A percentile compares a stretch with the other conserved stretches of the same genome.
Conservation (phyloP, 2,797 vertebrate genomes). For the Tenualosa thibaudeaui region DNA sequence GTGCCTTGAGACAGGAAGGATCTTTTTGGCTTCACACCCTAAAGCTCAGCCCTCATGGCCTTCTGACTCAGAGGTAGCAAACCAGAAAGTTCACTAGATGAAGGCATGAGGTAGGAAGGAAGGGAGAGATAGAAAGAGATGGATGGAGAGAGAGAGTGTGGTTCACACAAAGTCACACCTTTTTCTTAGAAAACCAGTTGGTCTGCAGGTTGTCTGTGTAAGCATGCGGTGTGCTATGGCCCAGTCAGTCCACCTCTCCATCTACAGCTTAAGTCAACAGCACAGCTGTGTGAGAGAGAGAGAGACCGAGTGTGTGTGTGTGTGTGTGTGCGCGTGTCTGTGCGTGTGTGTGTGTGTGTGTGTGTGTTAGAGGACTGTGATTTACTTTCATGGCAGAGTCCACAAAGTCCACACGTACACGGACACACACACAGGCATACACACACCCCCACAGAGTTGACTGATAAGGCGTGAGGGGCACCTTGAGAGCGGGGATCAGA, state of each 20-base stretch:
- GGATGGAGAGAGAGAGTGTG: neutral
- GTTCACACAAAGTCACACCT: neutral
- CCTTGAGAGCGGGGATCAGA: conserved; percentile 49
- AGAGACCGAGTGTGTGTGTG: conserved; percentile 10
- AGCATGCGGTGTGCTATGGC: conserved; percentile 6
- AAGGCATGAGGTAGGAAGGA: neutral
- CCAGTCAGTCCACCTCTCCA: conserved; percentile 27
- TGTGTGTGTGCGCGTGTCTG: neutral
- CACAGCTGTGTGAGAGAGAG: conserved; percentile 20
- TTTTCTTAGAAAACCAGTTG: neutral
- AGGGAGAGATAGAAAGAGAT: neutral
- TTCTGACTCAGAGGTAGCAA: conserved; percentile 32
- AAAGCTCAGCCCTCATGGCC: conserved; percentile 28
- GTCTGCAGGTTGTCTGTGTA: neutral
- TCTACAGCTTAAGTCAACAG: conserved; percentile 41
- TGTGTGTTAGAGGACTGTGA: conserved; percentile 29
- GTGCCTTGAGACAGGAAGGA: conserved; percentile 29
- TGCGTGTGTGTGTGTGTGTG: neutral
- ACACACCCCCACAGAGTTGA: conserved; percentile 56
- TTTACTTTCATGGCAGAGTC: conserved; percentile 41
- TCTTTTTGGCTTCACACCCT: conserved; percentile 42
- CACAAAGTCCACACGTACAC: conserved; percentile 25
- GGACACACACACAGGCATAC: neutral
- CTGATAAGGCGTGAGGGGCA: conserved; percentile 59
- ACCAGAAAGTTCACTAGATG: conserved; percentile 37